These are phyloP conservation scores for Dreissena polymorpha DNA, from an alignment of 1,140 invertebrate species.

Conservation along the genomic window DNA sequence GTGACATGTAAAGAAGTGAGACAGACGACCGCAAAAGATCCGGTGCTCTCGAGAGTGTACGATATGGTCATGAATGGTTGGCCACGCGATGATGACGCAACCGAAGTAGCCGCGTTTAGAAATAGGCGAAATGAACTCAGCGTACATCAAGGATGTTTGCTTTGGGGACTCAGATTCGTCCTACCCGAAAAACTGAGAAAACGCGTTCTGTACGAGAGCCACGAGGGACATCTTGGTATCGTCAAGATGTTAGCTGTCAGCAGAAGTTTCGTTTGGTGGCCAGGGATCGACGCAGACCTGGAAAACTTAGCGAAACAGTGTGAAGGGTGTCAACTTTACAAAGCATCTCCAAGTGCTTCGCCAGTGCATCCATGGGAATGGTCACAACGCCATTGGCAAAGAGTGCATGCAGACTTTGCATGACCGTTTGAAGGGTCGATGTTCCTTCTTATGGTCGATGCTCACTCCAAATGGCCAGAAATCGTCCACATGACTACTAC, in stretches of 20 bases:
- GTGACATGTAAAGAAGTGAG: too few relatives aligned
- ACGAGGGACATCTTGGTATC: slow-evolving; percentile 81
- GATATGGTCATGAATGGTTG: too few relatives aligned
- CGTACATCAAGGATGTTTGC: slow-evolving; percentile 55
- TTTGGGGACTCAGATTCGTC: slow-evolving; percentile 58
- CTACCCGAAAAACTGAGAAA: slow-evolving; percentile 77
- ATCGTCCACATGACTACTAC: slow-evolving; percentile 51
- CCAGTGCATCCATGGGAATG: slow-evolving; percentile 55
- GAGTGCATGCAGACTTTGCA: too few relatives aligned
- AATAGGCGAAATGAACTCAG: slow-evolving; percentile 42
- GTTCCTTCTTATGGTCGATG: slow-evolving; percentile 53
- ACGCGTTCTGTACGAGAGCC: slow-evolving; percentile 77
- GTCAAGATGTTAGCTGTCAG: slow-evolving; percentile 81
- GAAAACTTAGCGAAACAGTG: too few relatives aligned
- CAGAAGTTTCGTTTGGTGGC: slow-evolving; percentile 81
- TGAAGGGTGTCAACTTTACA: slow-evolving; percentile 71
- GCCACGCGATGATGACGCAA: too few relatives aligned
- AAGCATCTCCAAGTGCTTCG: slow-evolving; percentile 33
- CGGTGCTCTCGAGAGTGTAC: too few relatives aligned
- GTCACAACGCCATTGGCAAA: slow-evolving; percentile 39
- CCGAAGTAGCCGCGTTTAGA: too few relatives aligned
- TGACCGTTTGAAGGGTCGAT: slow-evolving; percentile 60
- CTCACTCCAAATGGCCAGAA: slow-evolving; percentile 61
- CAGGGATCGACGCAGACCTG: slow-evolving; percentile 80
- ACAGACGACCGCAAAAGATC: too few relatives aligned